Conservation (phyloP, 1,140 invertebrate species). For the Metopolophium dirhodum region DNA sequence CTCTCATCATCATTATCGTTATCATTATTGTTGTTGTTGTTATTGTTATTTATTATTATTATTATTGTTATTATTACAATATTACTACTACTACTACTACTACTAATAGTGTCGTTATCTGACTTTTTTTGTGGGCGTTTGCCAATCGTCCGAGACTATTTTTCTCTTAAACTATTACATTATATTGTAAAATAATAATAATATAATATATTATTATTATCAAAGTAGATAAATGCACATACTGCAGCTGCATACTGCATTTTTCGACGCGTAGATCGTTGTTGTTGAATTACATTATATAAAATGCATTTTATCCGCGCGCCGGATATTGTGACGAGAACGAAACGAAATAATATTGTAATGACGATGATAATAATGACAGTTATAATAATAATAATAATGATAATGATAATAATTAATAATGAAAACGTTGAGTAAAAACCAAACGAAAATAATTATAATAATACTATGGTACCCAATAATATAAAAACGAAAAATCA, state of each 20-base stretch:
- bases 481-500: conserved; percentile 13
- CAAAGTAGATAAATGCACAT: neutral
- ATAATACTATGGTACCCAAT: neutral
- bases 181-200: neutral
- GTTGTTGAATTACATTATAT: neutral
- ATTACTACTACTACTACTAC: neutral
- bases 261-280: neutral
- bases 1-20: neutral
- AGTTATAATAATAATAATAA: neutral
- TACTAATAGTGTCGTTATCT: neutral
- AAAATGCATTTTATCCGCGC: neutral
- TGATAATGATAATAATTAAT: neutral
- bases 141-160: conserved; percentile 13
- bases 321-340: neutral
- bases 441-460: neutral
- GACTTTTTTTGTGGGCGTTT: conserved; percentile 11
- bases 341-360: neutral
- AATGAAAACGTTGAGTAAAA: neutral
- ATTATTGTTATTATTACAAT: conserved; percentile 1
- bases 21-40: neutral
- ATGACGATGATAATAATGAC: neutral
- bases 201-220: neutral
- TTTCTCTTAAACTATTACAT: conserved; percentile 6
- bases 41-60: conserved; percentile 17
- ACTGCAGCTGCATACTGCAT: neutral